These are phyloP conservation scores for Bos javanicus DNA, from an alignment of 2,113 vertebrate species.

Conservation along the genomic window DNA sequence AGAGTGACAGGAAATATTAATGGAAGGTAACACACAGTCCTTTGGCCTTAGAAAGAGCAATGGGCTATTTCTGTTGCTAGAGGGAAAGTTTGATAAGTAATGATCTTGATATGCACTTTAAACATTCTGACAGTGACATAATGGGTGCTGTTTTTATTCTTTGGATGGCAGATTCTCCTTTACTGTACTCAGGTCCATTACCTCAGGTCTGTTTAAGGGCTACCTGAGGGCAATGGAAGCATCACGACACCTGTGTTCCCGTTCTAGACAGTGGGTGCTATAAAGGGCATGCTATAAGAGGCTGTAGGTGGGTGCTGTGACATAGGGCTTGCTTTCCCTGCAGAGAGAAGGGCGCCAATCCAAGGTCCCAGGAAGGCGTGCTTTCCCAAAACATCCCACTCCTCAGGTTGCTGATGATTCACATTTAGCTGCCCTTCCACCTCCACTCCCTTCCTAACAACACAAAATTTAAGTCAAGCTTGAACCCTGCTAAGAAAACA, in stretches of 20 bases:
- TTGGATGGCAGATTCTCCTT: neutral
- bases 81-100: conserved; percentile 66
- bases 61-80: conserved; percentile 56
- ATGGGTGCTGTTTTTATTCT: conserved; percentile 34
- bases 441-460: neutral
- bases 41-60: conserved; percentile 70
- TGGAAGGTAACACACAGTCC: conserved; percentile 65
- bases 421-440: neutral
- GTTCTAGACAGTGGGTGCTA: neutral
- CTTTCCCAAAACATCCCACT: neutral
- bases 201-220: conserved; percentile 12
- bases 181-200: neutral
- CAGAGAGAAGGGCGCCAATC: neutral
- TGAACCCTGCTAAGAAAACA: conserved; percentile 62
- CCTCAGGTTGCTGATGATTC: conserved; percentile 40
- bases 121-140: neutral
- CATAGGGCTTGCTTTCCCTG: neutral
- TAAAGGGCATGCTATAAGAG: conserved; percentile 16
- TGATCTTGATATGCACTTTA: conserved; percentile 60
- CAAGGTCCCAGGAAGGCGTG: neutral
- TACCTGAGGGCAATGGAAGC: neutral
- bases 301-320: conserved; percentile 26
- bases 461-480: conserved; percentile 52
- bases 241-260: neutral
- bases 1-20: conserved; percentile 77